Evolutionary conservation across 2,113 vertebrate species (phyloP), one percentile per base, ranked within the genome.

Genomic region (Albula goreensis): DNA sequence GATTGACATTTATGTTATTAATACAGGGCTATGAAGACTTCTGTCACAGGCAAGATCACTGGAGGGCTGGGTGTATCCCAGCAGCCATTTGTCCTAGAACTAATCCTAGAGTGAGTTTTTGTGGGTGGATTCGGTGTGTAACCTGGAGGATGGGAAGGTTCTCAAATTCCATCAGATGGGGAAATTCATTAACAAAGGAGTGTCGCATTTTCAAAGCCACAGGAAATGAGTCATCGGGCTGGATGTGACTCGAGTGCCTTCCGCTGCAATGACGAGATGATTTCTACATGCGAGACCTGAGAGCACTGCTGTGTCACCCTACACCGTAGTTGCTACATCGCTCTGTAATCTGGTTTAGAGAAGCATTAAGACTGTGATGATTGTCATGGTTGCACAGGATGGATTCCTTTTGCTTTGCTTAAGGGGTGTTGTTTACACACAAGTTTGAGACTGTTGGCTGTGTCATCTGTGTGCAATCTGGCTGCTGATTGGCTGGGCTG

Each of bases 161-260:
- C n/a, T n/a, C n/a, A 74, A 25, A 74, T 31, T 25, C 70, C 8
- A 74, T 74, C 25, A 31, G 70, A 8, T 74, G n/a, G n/a, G 8
- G n/a, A 25, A 25, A 74, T 9, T 4, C n/a, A 74, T 74, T 74
- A 74, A 41, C 22, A 22, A 74, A 74, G 70, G n/a, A 74, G 8
- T 9, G 19, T 74, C 70, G 31, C 70, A 74, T 74, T 22, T 9
- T 31, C 70, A 74, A 31, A 74, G 22, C n/a, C 22, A 10, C 70
- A 74, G n/a, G 70, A 74, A 74, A 74, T 74, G 70, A 74, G 17
- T 74, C 70, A 74, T 31, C 70, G 31, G 70, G 70, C 25, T 74
- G 6, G 3, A 13, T 19, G 70, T 25, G 70, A n/a, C 3, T 66
- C 31, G 22, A 74, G n/a, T 74, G 70, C 31, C 70, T 74, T 74